Evolutionary conservation across 2,113 vertebrate species (phyloP).

Genomic region (Mesocricetus auratus): DNA sequence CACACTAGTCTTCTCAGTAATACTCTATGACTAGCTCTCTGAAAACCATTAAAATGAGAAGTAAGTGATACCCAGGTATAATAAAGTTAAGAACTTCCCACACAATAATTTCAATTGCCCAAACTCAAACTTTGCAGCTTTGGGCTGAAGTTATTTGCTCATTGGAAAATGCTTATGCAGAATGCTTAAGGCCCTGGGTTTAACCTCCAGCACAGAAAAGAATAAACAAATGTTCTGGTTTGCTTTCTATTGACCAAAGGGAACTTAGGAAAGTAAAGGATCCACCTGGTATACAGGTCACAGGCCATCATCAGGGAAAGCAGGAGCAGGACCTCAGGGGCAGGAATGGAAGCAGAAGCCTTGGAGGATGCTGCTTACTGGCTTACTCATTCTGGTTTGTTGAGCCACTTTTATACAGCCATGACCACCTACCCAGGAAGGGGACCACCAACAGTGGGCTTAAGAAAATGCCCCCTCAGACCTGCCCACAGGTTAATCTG

Average conservation of each 20-base stretch:
- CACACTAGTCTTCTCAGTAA: slow-evolving; percentile 23
- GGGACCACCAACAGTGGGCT: background rate
- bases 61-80: slow-evolving; percentile 44
- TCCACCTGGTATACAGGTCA: background rate
- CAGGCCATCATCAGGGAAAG: background rate
- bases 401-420: background rate
- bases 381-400: background rate
- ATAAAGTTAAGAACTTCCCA: slow-evolving; percentile 5
- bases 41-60: slow-evolving; percentile 57
- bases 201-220: background rate
- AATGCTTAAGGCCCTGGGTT: background rate
- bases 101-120: slow-evolving; percentile 21
- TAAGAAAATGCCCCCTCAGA: background rate
- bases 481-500: background rate
- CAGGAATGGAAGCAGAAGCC: background rate
- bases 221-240: background rate
- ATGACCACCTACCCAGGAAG: too few species aligned
- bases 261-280: background rate
- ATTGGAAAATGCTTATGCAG: background rate
- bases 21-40: slow-evolving; percentile 17
- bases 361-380: background rate
- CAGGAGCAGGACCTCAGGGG: background rate
- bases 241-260: background rate
- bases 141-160: background rate
- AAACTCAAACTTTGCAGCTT: slow-evolving; percentile 54